Percentiles rank a stretch among this genome's conserved stretches.
These are phyloP conservation scores for Gallinago media DNA, from an alignment of 2,113 vertebrate species.

Conservation along the genomic window DNA sequence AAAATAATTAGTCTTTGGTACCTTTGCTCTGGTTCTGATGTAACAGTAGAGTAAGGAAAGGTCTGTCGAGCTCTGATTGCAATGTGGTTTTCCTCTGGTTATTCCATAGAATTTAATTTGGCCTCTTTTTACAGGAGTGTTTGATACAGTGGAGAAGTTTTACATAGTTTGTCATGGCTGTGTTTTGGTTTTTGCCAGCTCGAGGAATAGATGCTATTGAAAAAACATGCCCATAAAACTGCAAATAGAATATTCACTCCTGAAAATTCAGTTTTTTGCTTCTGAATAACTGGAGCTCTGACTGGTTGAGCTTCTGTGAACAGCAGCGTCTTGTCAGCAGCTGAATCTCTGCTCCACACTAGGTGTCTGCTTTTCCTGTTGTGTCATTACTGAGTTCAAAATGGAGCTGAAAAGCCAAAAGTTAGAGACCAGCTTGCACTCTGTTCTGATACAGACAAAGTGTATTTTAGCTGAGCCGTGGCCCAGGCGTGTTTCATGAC, in stretches of 20 bases:
- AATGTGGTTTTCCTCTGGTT: not conserved
- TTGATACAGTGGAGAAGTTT: not conserved
- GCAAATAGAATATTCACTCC: too few species aligned
- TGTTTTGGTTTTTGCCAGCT: not conserved
- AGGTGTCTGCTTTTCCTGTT: not conserved
- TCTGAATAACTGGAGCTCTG: rapidly evolving
- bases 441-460: not conserved
- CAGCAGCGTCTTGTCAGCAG: not conserved
- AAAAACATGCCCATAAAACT: rapidly evolving
- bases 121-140: not conserved
- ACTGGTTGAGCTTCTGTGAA: not conserved
- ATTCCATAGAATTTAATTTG: not conserved
- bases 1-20: too few species aligned
- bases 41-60: too few species aligned
- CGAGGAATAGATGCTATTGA: not conserved
- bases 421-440: not conserved
- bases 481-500: not conserved
- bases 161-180: rapidly evolving
- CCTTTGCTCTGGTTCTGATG: too few species aligned
- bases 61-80: not conserved
- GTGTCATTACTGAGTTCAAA: not conserved
- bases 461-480: not conserved
- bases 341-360: not conserved
- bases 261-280: too few species aligned
- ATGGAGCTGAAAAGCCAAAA: not conserved